Evolutionary conservation across 2,797 vertebrate genomes (phyloP).

Genomic region (Spinibarbus caldwelli): DNA sequence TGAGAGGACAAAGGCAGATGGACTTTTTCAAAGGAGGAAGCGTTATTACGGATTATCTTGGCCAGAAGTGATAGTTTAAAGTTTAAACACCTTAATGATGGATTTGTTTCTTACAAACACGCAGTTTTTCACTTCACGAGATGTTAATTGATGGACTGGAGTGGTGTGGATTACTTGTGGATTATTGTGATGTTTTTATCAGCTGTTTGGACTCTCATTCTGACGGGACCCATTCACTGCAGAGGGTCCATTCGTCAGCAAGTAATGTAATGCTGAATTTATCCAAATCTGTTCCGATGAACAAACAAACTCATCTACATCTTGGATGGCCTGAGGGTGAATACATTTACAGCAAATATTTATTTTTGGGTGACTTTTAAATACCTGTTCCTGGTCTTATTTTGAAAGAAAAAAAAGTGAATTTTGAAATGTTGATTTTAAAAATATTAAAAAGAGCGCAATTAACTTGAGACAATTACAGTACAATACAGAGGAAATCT

Average conservation of each 20-base stretch:
- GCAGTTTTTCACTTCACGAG: not conserved
- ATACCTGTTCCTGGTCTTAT: not conserved
- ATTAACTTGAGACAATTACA: conserved; percentile 6
- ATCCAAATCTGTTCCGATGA: not conserved
- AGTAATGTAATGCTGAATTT: not conserved
- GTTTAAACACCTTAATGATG: not conserved
- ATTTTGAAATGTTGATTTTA: not conserved
- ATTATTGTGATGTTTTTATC: not conserved
- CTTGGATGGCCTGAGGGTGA: not conserved
- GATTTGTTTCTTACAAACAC: not conserved
- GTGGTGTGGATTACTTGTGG: not conserved
- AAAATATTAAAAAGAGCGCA: not conserved
- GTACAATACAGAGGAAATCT: conserved; percentile 34
- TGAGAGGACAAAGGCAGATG: not conserved
- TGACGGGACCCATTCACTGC: not conserved
- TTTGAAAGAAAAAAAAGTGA: not conserved
- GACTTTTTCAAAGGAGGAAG: not conserved
- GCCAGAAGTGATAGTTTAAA: not conserved
- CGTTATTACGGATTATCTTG: not conserved
- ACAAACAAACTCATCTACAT: not conserved
- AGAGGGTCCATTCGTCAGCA: not conserved
- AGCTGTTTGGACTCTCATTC: not conserved
- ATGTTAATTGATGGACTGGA: not conserved
- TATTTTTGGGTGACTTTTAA: not conserved
- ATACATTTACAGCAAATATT: not conserved